Base-by-base conservation (phyloP, 37 sponge, comb jelly and placozoan species). In the Cliona cf. orientalis region DNA sequence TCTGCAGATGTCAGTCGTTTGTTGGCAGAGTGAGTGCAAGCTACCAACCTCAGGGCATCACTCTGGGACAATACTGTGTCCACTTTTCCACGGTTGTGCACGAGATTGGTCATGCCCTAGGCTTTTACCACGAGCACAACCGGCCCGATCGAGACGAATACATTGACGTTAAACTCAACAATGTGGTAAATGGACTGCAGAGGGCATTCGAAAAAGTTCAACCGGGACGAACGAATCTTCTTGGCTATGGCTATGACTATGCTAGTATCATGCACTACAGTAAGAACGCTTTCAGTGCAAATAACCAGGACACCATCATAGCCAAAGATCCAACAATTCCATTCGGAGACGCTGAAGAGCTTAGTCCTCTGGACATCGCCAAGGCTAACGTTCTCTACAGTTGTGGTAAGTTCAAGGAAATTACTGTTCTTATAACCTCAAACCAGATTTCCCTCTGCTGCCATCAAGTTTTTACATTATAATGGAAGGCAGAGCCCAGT, bases 261-360 rank as follows among this genome's bases (percentile, higher is more conserved):
- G 89, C 85, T 65, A 89, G 91, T 31, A 84, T 94, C 40, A 90
- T 94, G 95, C 95, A 94, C 68, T 94, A 94, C 66, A 26, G 25
- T 46, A 41, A 45, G 2, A 53, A 42, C 9, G 68, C 85, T 6
- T 81, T 85, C 78, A 25, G 66, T n/a, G n/a, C n/a, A n/a, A n/a
- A n/a, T n/a, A 32, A 9, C 22, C 22, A 31, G 2, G 38, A 21
- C 5, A 87, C 91, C 0, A 61, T 94, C 5, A 53, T 39, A 17
- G 57, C 88, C 0, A 60, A 35, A 2, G 74, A 87, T 71, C 46
- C 76, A 2, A 61, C 32, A 0, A 87, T 87, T 65, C 65, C 75
- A 0, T 19, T 94, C 37, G 95, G 91, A 19, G 25, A 46, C 12
- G 91, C 88, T 58, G 17, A 25, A 19, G 88, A 76, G 42, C 79